Evolutionary conservation across 2,113 vertebrate genomes (phyloP), one percentile per base, ranked within the genome.

Genomic region (Syngnathus scovelli): DNA sequence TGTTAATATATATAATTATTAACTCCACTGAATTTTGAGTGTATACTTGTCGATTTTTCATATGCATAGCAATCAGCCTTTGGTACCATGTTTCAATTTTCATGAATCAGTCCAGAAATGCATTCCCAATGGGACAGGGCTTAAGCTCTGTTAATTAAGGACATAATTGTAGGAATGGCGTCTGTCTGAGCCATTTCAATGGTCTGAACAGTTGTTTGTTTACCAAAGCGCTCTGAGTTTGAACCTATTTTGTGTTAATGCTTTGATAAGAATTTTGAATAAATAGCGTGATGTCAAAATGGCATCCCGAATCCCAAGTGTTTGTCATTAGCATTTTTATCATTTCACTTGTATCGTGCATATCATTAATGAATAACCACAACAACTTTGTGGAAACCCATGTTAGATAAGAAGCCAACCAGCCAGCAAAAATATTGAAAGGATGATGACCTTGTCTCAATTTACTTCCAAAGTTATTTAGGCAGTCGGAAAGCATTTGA

Each of bases 101-200:
- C 27, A 54, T 54, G 12, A 8, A 54, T 54, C 52, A 23, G 21
- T 21, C 52, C 21, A 10, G 23, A 55, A 55, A 55, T 55, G 52
- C 21, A 11, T 55, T n/a, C 52, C 52, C n/a, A 12, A 23, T 55
- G 52, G n/a, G 21, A 55, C 21, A 1, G 11, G 27, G 21, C 52
- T 55, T 27, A 11, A 55, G 52, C 49, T 55, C 21, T 55, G 52
- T 55, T 55, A 55, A 55, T 55, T 55, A 7, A 55, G 52, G 52
- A 55, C 52, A 13, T 54, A 54, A 54, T 54, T 8, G 21, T 23
- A 23, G 52, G 52, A 23, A 54, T 27, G 21, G 21, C 23, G 21
- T 23, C 52, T 27, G 52, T 55, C 52, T 55, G 21, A 55, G 52
- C 52, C 21, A 55, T 27, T 27, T 55, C 52, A 23, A 27, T 55